Percentiles rank a stretch among this genome's conserved stretches.
Evolutionary conservation across 92 coral and sea anemone genomes (phyloP).

Genomic region (Palythoa caribaeorum): DNA sequence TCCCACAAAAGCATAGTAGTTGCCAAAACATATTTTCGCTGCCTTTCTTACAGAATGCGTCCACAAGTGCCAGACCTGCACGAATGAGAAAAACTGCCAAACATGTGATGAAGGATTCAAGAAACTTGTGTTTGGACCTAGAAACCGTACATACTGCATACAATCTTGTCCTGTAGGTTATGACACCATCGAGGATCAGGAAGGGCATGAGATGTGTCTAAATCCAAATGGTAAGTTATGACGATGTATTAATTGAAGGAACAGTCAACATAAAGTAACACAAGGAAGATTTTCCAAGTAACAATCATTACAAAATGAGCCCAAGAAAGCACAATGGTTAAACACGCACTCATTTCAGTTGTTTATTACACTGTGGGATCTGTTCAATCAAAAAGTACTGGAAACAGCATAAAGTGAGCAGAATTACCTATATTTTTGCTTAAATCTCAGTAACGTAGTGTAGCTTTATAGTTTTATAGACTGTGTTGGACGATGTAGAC

Average conservation of each 20-base stretch:
- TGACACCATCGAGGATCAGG: conserved; percentile 31
- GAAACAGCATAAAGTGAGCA: too few species aligned
- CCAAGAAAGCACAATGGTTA: too few species aligned
- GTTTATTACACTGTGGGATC: too few species aligned
- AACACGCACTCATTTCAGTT: too few species aligned
- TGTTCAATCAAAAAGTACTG: too few species aligned
- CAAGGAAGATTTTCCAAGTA: not conserved
- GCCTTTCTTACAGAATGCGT: conserved; percentile 15
- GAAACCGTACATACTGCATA: conserved; percentile 8
- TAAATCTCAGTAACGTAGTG: too few species aligned
- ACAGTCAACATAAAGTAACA: not conserved
- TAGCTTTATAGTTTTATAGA: too few species aligned
- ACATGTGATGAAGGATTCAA: conserved; percentile 20
- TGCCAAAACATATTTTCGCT: not conserved
- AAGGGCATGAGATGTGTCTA: conserved; percentile 32
- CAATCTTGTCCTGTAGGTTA: conserved; percentile 37
- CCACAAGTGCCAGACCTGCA: conserved; percentile 18
- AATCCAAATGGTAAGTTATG: conserved; percentile 20
- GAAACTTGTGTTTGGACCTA: not conserved
- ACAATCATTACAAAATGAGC: too few species aligned
- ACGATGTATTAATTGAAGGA: not conserved
- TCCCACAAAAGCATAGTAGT: not conserved
- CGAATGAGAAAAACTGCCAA: conserved; percentile 24
- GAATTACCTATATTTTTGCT: too few species aligned
- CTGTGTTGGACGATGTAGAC: too few species aligned